These are phyloP conservation scores for Thamnophis sirtalis DNA, from an alignment of 2,113 vertebrate species.

Conservation along the genomic window DNA sequence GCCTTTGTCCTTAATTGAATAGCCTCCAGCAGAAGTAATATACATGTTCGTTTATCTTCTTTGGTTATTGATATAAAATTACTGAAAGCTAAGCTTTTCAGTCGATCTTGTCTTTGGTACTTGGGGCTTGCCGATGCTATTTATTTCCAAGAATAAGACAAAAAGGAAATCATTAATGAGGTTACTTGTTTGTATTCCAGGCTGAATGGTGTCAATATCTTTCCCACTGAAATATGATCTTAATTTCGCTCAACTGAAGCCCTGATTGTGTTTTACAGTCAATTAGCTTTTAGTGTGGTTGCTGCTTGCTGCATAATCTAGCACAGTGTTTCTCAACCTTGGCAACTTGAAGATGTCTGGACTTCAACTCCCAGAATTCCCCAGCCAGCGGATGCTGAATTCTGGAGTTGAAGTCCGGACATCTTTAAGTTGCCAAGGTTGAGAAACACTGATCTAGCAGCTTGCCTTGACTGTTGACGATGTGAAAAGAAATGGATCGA, in stretches of 20 bases:
- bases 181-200: slow-evolving; percentile 12
- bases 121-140: slow-evolving; percentile 21
- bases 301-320: neutral
- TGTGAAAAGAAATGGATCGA: neutral
- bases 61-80: slow-evolving; percentile 2
- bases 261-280: neutral
- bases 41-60: neutral
- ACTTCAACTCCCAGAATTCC: no score
- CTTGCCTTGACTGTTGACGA: neutral
- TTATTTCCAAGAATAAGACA: slow-evolving; percentile 47
- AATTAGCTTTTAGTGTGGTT: neutral
- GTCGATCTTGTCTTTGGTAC: neutral
- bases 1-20: neutral
- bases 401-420: no score
- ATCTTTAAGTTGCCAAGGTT: no score
- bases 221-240: neutral
- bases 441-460: no score
- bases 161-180: slow-evolving; percentile 37
- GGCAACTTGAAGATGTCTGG: no score
- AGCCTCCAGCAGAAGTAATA: neutral
- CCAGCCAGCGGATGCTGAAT: no score
- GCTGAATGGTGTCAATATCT: neutral
- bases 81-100: slow-evolving; percentile 4
- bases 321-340: no score
- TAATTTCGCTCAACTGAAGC: neutral